Evolutionary conservation across 2,888 invertebrate genomes (phyloP).

Genomic region (Busseola fusca): DNA sequence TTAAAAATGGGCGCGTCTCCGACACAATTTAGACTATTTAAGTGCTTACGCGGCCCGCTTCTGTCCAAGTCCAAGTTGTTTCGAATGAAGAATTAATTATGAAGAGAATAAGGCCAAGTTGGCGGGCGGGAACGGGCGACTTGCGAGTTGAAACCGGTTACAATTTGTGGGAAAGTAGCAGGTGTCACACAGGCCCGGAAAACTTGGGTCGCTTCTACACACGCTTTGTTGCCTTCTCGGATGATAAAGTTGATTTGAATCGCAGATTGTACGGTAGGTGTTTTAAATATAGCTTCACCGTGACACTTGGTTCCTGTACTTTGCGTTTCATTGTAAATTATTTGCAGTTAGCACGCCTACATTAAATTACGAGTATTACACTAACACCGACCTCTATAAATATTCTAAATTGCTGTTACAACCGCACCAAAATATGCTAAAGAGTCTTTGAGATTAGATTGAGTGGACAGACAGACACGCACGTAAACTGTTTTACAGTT

Average conservation of each 20-base stretch:
- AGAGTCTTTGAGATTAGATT: constrained; percentile 40
- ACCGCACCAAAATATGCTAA: constrained; percentile 35
- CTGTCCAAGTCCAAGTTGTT: constrained; percentile 85
- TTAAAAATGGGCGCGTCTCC: constrained; percentile 87
- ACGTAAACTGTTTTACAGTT: constrained; percentile 33
- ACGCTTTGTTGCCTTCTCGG: constrained; percentile 86
- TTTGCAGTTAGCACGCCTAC: constrained; percentile 50
- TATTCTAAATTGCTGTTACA: constrained; percentile 37
- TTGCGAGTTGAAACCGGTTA: constrained; percentile 83
- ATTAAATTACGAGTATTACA: constrained; percentile 42
- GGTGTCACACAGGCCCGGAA: constrained; percentile 81
- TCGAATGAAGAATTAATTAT: constrained; percentile 89
- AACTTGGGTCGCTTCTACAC: constrained; percentile 81
- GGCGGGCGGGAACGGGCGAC: constrained; percentile 75
- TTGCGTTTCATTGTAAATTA: constrained; percentile 46
- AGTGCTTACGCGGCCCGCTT: constrained; percentile 85
- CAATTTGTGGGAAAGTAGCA: constrained; percentile 87
- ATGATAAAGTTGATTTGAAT: constrained; percentile 88
- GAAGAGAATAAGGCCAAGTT: constrained; percentile 84
- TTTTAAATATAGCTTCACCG: constrained; percentile 70
- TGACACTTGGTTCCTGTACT: constrained; percentile 53
- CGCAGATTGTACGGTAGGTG: constrained; percentile 81
- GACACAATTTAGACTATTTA: constrained; percentile 87
- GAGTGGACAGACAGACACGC: constrained; percentile 34
- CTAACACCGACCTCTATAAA: constrained; percentile 45